These are phyloP conservation scores for Phoxinus phoxinus DNA, from an alignment of 2,113 vertebrate genomes.

Conservation along the genomic window DNA sequence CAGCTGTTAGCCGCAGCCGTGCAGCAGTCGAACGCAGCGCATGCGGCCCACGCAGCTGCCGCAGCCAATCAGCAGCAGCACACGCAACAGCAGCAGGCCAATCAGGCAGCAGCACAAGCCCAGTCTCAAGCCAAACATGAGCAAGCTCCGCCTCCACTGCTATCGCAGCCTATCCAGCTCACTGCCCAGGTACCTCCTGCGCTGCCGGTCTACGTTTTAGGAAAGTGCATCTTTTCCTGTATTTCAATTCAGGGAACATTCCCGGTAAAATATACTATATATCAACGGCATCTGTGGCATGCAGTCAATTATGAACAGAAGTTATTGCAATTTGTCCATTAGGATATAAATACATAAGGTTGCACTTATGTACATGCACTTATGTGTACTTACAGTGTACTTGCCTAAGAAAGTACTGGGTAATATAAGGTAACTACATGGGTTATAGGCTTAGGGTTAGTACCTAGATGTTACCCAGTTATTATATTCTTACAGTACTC, in stretches of 20 bases:
- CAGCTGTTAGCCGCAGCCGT: slow-evolving; percentile 89
- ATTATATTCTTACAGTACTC: too few relatives aligned
- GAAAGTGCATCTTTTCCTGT: background rate
- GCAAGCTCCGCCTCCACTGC: slow-evolving; percentile 76
- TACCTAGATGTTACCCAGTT: too few relatives aligned
- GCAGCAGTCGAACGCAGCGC: slow-evolving; percentile 84
- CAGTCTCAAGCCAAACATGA: slow-evolving; percentile 67
- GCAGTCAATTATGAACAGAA: background rate
- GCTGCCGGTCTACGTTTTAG: background rate
- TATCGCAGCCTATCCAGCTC: slow-evolving; percentile 92
- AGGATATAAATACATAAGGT: background rate
- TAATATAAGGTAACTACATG: too few relatives aligned
- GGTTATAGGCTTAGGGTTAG: too few relatives aligned
- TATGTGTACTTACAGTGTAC: too few relatives aligned
- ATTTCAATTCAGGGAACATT: background rate
- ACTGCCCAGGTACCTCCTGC: slow-evolving; percentile 84
- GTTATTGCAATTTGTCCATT: background rate
- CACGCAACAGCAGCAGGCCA: slow-evolving; percentile 62
- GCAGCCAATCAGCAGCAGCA: slow-evolving; percentile 65
- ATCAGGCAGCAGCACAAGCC: slow-evolving; percentile 46
- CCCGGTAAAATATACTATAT: background rate
- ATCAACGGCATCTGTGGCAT: background rate
- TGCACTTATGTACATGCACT: too few relatives aligned
- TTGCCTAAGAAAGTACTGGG: too few relatives aligned
- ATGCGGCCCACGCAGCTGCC: slow-evolving; percentile 76